A percentile compares a stretch with the other conserved stretches of the same genome.
These are phyloP conservation scores for Carposina sasakii DNA, from an alignment of 1,140 invertebrate species.

Conservation along the genomic window DNA sequence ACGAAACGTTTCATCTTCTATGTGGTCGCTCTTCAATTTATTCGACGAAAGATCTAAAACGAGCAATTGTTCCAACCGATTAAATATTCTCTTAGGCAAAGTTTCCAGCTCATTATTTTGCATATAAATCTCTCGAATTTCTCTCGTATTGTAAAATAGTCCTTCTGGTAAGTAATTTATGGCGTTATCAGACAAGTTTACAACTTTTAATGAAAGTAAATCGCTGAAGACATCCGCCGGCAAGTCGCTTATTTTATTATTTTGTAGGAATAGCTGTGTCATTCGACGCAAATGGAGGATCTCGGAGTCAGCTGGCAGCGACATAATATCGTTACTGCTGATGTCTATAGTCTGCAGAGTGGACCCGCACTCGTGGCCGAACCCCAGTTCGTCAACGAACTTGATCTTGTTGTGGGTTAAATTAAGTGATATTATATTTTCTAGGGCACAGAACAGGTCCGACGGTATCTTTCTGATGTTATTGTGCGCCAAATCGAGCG, in stretches of 20 bases:
- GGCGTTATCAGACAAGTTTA: conserved; percentile 86
- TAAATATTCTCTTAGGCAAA: conserved; percentile 79
- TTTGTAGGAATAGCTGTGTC: conserved; percentile 81
- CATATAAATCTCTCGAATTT: conserved; percentile 82
- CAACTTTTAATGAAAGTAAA: conserved; percentile 78
- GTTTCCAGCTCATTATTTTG: conserved; percentile 82
- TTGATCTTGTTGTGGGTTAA: conserved; percentile 82
- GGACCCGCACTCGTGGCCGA: conserved; percentile 72
- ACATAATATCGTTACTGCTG: conserved; percentile 80
- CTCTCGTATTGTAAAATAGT: conserved; percentile 79
- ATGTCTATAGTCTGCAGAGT: conserved; percentile 81
- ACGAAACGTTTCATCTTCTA: conserved; percentile 79
- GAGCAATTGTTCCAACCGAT: conserved; percentile 78
- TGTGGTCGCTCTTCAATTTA: conserved; percentile 79
- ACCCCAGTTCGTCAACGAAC: conserved; percentile 78
- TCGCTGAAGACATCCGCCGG: conserved; percentile 78
- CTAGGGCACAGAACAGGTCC: conserved; percentile 80
- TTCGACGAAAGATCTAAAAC: conserved; percentile 83
- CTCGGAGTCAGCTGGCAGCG: conserved; percentile 78
- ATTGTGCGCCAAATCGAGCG: conserved; percentile 81
- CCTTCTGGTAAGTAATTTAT: conserved; percentile 80
- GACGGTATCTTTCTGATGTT: conserved; percentile 81
- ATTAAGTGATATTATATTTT: conserved; percentile 83
- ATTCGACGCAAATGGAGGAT: conserved; percentile 78
- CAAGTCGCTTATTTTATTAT: conserved; percentile 82